A percentile compares a stretch with the other conserved stretches of the same genome.
Conservation (phyloP, 2,888 invertebrate genomes). For the Acleris literana region DNA sequence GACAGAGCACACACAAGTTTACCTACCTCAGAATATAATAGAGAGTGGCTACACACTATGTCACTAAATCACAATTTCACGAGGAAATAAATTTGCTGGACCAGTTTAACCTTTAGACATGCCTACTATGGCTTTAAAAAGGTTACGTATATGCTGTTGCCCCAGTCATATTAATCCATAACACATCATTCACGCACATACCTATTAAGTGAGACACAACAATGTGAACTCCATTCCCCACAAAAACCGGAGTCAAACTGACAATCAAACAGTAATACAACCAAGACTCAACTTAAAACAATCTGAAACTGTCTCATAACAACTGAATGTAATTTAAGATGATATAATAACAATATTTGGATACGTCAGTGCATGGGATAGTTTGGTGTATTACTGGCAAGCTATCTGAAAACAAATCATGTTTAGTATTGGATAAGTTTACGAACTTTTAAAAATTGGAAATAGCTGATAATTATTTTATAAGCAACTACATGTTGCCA, state of each 20-base stretch:
- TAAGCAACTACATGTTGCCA: too few species aligned
- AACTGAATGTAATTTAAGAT: slow-evolving; percentile 44
- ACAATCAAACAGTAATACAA: slow-evolving; percentile 47
- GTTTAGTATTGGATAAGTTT: neutral
- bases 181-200: neutral
- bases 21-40: neutral
- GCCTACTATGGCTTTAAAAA: too few species aligned
- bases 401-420: slow-evolving; percentile 1
- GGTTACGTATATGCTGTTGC: too few species aligned
- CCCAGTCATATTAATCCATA: neutral
- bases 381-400: slow-evolving; percentile 1
- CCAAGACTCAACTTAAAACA: slow-evolving; percentile 30
- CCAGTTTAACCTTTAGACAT: neutral
- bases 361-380: slow-evolving; percentile 13
- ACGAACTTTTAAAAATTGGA: too few species aligned
- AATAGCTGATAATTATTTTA: too few species aligned
- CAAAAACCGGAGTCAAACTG: slow-evolving; percentile 15
- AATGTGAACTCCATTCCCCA: neutral
- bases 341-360: slow-evolving; percentile 47
- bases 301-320: slow-evolving; percentile 54
- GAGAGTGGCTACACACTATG: too few species aligned
- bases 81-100: neutral
- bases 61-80: neutral
- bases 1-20: neutral
- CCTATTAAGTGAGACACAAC: neutral